Conservation (phyloP, 2,113 vertebrate species). For the Pituophis catenifer region DNA sequence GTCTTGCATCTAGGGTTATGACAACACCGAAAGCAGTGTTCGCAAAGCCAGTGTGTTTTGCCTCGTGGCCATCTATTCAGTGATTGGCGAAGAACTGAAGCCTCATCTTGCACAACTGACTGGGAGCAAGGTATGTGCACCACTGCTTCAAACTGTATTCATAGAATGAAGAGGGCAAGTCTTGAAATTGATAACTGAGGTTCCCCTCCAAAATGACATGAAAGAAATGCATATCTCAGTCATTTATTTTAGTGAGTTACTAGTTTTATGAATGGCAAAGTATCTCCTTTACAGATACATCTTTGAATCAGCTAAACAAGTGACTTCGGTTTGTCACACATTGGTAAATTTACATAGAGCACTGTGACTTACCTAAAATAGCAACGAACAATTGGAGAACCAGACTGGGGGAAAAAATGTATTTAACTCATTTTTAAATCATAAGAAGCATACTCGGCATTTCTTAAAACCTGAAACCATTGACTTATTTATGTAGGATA, state of each 20-base stretch:
- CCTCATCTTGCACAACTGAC: constrained; percentile 94
- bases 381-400: neutral
- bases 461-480: neutral
- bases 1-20: constrained; percentile 82
- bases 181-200: neutral
- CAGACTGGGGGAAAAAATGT: neutral
- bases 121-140: constrained; percentile 86
- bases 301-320: neutral
- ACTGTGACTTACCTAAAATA: neutral
- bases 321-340: neutral
- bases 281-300: neutral
- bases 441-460: neutral
- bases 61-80: constrained; percentile 93
- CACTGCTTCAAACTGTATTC: neutral
- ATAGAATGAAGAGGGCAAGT: neutral
- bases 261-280: neutral
- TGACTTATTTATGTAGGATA: neutral
- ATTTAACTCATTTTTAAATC: neutral
- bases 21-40: constrained; percentile 95
- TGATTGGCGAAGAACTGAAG: constrained; percentile 95
- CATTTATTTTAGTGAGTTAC: neutral
- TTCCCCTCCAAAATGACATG: neutral
- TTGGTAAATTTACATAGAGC: neutral
- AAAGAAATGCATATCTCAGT: neutral
- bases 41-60: constrained; percentile 97